Conservation (phyloP, 2,113 vertebrate species). For the Lethenteron camtschaticum region DNA sequence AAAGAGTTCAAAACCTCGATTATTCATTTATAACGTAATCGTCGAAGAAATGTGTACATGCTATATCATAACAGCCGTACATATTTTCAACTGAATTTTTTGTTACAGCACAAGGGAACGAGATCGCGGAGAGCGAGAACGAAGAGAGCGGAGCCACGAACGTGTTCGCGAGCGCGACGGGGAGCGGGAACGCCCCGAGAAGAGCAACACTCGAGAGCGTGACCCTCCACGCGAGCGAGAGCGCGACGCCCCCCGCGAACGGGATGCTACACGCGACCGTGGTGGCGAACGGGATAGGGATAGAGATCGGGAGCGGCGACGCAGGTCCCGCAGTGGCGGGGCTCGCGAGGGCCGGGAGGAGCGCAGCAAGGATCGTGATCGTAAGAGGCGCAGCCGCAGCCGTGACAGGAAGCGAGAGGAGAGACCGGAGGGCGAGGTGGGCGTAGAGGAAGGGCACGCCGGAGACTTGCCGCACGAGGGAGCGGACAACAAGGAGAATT, state of each 20-base stretch:
- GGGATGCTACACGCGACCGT: neutral
- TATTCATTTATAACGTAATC: slow-evolving; percentile 7
- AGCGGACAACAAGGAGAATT: slow-evolving; percentile 14
- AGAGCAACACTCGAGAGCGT: slow-evolving; percentile 49
- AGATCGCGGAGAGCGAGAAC: slow-evolving; percentile 22
- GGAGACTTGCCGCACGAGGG: slow-evolving; percentile 22
- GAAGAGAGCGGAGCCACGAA: slow-evolving; percentile 26
- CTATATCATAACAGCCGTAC: too few species aligned
- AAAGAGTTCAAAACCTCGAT: neutral
- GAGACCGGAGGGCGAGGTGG: slow-evolving; percentile 25
- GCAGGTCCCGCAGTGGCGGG: slow-evolving; percentile 30
- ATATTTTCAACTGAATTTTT: too few species aligned
- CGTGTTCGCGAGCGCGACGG: slow-evolving; percentile 24
- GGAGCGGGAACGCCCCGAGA: slow-evolving; percentile 29
- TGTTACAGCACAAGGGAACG: slow-evolving; percentile 16
- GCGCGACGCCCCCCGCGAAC: slow-evolving; percentile 16
- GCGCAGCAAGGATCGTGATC: slow-evolving; percentile 17
- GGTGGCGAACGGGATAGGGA: too few species aligned
- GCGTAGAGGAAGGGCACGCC: slow-evolving; percentile 19
- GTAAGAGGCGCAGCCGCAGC: slow-evolving; percentile 27
- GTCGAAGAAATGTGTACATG: slow-evolving; percentile 26
- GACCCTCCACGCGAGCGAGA: slow-evolving; percentile 34
- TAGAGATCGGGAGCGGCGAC: slow-evolving; percentile 19
- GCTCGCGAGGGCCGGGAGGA: slow-evolving; percentile 12
- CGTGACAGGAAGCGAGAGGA: slow-evolving; percentile 26